Conservation (phyloP, 2,888 invertebrate species). For the Tachina fera region DNA sequence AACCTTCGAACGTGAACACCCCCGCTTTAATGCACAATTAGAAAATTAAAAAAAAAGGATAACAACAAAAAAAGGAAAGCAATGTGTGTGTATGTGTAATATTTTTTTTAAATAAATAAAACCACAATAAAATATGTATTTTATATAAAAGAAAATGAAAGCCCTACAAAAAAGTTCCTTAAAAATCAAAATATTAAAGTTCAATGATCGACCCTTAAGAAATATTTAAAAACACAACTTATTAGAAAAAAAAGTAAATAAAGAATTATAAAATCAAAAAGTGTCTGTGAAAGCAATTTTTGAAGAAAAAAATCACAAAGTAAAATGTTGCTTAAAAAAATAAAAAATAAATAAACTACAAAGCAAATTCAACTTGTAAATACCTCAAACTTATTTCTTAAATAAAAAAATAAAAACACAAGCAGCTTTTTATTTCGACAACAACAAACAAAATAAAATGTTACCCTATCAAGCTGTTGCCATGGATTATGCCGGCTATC, state of each 20-base stretch:
- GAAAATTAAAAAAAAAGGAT: slow-evolving; percentile 19
- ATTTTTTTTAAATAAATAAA: slow-evolving; percentile 33
- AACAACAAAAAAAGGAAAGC: not conserved
- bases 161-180: slow-evolving; percentile 65
- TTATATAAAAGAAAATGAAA: not conserved
- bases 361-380: slow-evolving; percentile 46
- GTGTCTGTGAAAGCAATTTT: not conserved
- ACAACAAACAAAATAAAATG: slow-evolving; percentile 83
- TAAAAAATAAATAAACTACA: slow-evolving; percentile 13
- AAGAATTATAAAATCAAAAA: not conserved
- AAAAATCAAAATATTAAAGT: slow-evolving; percentile 28
- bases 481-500: slow-evolving; percentile 91
- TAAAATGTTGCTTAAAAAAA: slow-evolving; percentile 33
- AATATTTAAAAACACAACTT: slow-evolving; percentile 1
- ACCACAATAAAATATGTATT: slow-evolving; percentile 12
- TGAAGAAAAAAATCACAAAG: slow-evolving; percentile 3
- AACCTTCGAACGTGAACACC: slow-evolving; percentile 68
- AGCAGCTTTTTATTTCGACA: no score
- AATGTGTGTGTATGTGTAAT: slow-evolving; percentile 8
- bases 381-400: slow-evolving; percentile 28
- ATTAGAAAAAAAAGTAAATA: not conserved
- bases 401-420: not conserved
- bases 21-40: slow-evolving; percentile 23
- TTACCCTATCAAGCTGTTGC: slow-evolving; percentile 94
- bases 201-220: slow-evolving; percentile 69